Conservation (phyloP, 1,140 invertebrate genomes). For the Zaprionus ornatus region DNA sequence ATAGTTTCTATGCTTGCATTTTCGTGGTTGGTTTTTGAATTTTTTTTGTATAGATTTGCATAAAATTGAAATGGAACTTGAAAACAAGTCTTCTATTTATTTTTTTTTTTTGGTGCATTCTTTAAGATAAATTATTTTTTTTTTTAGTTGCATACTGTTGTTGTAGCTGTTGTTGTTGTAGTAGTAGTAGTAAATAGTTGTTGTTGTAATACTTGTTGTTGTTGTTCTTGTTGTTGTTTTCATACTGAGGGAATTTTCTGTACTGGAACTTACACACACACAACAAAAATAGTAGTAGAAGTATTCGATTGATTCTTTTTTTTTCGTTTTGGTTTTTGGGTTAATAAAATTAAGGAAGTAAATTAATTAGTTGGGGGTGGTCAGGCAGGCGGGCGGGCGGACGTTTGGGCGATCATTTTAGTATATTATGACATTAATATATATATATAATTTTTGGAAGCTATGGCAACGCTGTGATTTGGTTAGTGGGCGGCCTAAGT, state of each 20-base stretch:
- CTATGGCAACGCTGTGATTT: slow-evolving; percentile 37
- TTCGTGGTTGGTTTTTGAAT: slow-evolving; percentile 70
- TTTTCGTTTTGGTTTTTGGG: slow-evolving; percentile 24
- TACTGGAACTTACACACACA: slow-evolving; percentile 64
- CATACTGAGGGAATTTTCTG: slow-evolving; percentile 54
- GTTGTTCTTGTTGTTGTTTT: slow-evolving; percentile 52
- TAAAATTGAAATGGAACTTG: slow-evolving; percentile 69
- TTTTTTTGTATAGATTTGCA: slow-evolving; percentile 69
- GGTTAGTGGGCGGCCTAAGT: slow-evolving; percentile 31
- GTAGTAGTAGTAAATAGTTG: slow-evolving; percentile 47
- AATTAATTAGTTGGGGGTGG: slow-evolving; percentile 41
- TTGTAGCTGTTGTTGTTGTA: slow-evolving; percentile 72
- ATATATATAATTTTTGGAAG: slow-evolving; percentile 22
- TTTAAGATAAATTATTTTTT: slow-evolving; percentile 43
- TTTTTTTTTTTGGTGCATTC: slow-evolving; percentile 60
- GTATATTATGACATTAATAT: background rate
- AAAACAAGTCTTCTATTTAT: slow-evolving; percentile 41
- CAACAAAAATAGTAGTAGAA: slow-evolving; percentile 49
- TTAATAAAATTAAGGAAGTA: slow-evolving; percentile 49
- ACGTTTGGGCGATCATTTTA: slow-evolving; percentile 25
- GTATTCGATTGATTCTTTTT: slow-evolving; percentile 29
- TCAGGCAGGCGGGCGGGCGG: slow-evolving; percentile 56
- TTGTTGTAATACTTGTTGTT: slow-evolving; percentile 30
- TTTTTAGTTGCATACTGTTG: slow-evolving; percentile 78
- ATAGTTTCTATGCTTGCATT: slow-evolving; percentile 47